phyloP scores from a whole-genome alignment of 2,888 invertebrate species.

The Pasiphila rectangulata region DNA sequence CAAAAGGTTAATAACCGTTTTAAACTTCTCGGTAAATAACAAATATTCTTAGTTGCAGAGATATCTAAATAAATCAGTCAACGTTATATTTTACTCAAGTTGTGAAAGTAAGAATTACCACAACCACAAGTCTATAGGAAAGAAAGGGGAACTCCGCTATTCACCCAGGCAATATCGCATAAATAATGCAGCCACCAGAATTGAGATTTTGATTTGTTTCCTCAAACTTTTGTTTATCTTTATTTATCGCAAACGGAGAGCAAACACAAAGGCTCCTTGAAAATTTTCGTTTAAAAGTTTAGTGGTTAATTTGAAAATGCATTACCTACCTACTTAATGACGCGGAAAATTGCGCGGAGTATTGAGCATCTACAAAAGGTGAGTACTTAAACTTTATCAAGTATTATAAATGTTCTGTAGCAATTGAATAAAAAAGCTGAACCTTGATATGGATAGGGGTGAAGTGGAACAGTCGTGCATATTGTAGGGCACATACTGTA shows the following conservation, averaged over 20 bases:
- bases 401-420: constrained; percentile 1
- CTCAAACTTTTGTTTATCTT: constrained; percentile 77
- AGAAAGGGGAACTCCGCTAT: constrained; percentile 69
- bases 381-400: background rate
- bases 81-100: constrained; percentile 48
- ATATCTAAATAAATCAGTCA: constrained; percentile 27
- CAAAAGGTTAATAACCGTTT: constrained; percentile 26
- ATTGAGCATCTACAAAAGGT: constrained; percentile 23
- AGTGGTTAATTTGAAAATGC: constrained; percentile 41
- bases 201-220: constrained; percentile 80
- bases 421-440: constrained; percentile 19
- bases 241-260: constrained; percentile 48
- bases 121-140: constrained; percentile 61
- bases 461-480: constrained; percentile 42
- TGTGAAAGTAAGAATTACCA: constrained; percentile 62
- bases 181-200: constrained; percentile 77
- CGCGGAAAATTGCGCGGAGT: constrained; percentile 55
- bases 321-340: constrained; percentile 40
- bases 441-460: constrained; percentile 18
- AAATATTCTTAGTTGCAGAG: background rate
- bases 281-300: constrained; percentile 25
- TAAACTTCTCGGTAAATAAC: constrained; percentile 4
- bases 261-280: constrained; percentile 49
- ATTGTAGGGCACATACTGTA: constrained; percentile 48
- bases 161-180: constrained; percentile 74